These are phyloP conservation scores for Vanessa tameamea DNA, from an alignment of 1,140 invertebrate genomes.

Conservation along the genomic window DNA sequence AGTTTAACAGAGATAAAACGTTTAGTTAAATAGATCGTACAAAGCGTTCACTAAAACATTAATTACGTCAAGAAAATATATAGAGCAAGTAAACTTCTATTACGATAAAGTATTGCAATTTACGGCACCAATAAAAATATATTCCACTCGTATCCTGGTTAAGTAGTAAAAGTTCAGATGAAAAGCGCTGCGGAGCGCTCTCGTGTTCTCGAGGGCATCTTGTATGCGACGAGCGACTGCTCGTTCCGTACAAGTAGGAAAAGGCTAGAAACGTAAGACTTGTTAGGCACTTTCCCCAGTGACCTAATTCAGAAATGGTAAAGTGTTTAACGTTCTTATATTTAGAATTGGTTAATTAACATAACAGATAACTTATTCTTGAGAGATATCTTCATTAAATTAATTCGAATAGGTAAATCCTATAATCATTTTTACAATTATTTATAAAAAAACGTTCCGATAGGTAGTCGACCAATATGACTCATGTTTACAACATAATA, in stretches of 20 bases:
- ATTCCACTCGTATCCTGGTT: conserved; percentile 19
- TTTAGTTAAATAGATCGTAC: too few relatives aligned
- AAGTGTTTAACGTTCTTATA: conserved; percentile 18
- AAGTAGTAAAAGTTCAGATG: conserved; percentile 30
- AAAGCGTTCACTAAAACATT: too few relatives aligned
- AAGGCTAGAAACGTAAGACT: conserved; percentile 30
- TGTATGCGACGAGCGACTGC: conserved; percentile 30
- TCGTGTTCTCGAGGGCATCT: conserved; percentile 29
- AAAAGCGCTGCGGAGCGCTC: conserved; percentile 22
- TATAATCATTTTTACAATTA: too few relatives aligned
- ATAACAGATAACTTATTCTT: not conserved
- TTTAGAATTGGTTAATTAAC: conserved; percentile 6
- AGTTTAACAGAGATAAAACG: too few relatives aligned
- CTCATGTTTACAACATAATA: too few relatives aligned
- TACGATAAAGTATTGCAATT: conserved; percentile 12
- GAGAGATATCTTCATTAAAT: not conserved
- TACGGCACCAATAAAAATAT: conserved; percentile 20
- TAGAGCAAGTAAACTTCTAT: not conserved
- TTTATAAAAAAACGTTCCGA: too few relatives aligned
- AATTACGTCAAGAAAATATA: not conserved
- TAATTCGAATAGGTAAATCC: not conserved
- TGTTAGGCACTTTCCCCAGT: conserved; percentile 32
- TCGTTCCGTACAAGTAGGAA: conserved; percentile 26
- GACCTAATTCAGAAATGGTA: conserved; percentile 27
- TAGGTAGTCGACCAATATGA: too few relatives aligned